phyloP scores from a whole-genome alignment of 2,888 invertebrate species.

The Drosophila recens region DNA sequence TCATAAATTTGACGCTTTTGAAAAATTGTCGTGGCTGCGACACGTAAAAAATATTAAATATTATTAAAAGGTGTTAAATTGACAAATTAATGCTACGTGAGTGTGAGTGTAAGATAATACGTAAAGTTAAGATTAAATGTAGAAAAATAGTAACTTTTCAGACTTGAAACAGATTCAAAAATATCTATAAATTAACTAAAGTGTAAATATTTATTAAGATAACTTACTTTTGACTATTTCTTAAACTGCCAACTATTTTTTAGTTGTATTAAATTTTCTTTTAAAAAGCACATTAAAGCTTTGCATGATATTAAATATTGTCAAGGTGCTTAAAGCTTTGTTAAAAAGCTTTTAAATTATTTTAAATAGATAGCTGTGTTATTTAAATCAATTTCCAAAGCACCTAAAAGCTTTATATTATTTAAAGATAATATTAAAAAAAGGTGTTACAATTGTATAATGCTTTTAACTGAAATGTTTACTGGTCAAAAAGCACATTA shows the following conservation, averaged over 20 bases:
- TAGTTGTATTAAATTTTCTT: background rate
- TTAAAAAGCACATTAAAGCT: background rate
- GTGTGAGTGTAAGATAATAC: slow-evolving; percentile 18
- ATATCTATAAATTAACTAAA: background rate
- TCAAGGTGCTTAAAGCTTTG: background rate
- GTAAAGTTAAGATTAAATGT: background rate
- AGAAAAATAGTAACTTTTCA: background rate
- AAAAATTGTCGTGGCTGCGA: slow-evolving; percentile 56
- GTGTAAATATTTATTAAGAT: background rate
- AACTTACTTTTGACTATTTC: background rate
- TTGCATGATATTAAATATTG: background rate
- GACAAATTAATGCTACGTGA: slow-evolving; percentile 71
- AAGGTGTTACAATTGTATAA: background rate
- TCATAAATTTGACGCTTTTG: slow-evolving; percentile 73
- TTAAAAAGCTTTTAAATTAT: background rate
- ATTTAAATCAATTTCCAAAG: background rate
- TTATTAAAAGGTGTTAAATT: slow-evolving; percentile 76
- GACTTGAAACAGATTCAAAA: background rate
- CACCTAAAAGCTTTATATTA: background rate
- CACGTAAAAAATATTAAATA: slow-evolving; percentile 60
- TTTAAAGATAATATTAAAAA: too few species aligned
- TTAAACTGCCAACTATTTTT: background rate
- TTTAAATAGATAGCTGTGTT: too few species aligned
- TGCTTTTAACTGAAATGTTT: background rate
- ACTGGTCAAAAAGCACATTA: too few species aligned